phyloP scores from a whole-genome alignment of 1,140 invertebrate species.

The Euwallacea fornicatus region DNA sequence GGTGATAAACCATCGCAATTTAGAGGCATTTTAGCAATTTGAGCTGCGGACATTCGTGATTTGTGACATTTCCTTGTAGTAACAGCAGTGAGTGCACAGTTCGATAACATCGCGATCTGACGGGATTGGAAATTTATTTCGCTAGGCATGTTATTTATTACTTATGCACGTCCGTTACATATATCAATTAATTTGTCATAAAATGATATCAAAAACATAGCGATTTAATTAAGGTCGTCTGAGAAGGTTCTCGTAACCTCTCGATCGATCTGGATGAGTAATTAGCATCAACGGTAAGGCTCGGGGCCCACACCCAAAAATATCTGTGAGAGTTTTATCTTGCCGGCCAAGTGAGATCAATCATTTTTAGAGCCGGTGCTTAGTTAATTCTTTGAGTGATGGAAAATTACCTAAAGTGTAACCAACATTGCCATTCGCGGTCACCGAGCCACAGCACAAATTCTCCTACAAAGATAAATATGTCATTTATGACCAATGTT shows the following conservation, averaged over 20 bases:
- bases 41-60: conserved; percentile 35
- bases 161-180: background rate
- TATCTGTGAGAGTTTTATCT: conserved; percentile 1
- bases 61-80: conserved; percentile 38
- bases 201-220: conserved; percentile 4
- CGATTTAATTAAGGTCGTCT: conserved; percentile 11
- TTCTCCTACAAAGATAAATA: conserved; percentile 2
- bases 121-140: conserved; percentile 17
- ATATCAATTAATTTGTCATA: background rate
- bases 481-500: conserved; percentile 4
- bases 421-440: conserved; percentile 8
- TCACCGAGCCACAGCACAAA: background rate
- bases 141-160: conserved; percentile 24
- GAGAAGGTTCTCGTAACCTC: background rate
- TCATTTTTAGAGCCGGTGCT: conserved; percentile 2
- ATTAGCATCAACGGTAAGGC: conserved; percentile 9
- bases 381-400: conserved; percentile 2
- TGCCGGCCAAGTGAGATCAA: conserved; percentile 10
- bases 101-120: conserved; percentile 31
- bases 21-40: conserved; percentile 38
- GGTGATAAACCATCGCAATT: conserved; percentile 35
- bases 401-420: conserved; percentile 8
- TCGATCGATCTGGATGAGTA: conserved; percentile 5
- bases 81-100: conserved; percentile 32
- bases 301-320: background rate